Base-by-base conservation (phyloP, 2,113 vertebrate genomes). In the Cisticola juncidis region DNA sequence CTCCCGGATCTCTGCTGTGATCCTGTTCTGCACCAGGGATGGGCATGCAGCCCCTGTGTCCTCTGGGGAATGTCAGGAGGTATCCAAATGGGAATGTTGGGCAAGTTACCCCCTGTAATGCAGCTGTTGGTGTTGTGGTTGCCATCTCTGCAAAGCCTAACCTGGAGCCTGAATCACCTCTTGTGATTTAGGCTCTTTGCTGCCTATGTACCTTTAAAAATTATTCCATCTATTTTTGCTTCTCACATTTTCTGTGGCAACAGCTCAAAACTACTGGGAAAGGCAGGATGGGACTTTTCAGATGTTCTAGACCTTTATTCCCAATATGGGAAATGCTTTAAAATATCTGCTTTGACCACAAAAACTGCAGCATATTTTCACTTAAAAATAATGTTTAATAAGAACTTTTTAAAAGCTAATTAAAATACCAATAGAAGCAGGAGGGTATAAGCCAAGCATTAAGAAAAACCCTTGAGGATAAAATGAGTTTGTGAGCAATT, bases 1-100 rank as follows among this genome's bases (percentile, higher is more conserved):
- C 40, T 85, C 68, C 22, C 0, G 0, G 35, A 15, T 58, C 22
- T 71, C 53, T 58, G 45, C 14, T 50, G 28, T 2, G 4, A 6
- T 88, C 38, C 20, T 31, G 22, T 5, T 58, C 44, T 25, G 12
- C 44, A 22, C 53, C 54, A 45, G 65, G 54, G 7, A 4, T 3
- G 9, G 48, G 9, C 3, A 0, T 0, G 1, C 11, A 40, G 42
- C 47, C 45, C 3, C 0, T 2, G 42, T 15, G 11, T 8, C 33
- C 31, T 22, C 17, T 38, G 60, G 33, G 82, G 57, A 14, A 2
- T 2, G 2, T 25, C 2, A 7, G 35, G 40, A 23, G 40, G 3
- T n/a, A 38, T 33, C 47, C 29, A 2, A 0, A 0, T 5, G n/a
- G 76, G 77, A 53, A 13, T 6, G 8, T 4, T 68, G 48, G 48